phyloP scores from a whole-genome alignment of 2,888 invertebrate species.

The Sepiola atlantica region DNA sequence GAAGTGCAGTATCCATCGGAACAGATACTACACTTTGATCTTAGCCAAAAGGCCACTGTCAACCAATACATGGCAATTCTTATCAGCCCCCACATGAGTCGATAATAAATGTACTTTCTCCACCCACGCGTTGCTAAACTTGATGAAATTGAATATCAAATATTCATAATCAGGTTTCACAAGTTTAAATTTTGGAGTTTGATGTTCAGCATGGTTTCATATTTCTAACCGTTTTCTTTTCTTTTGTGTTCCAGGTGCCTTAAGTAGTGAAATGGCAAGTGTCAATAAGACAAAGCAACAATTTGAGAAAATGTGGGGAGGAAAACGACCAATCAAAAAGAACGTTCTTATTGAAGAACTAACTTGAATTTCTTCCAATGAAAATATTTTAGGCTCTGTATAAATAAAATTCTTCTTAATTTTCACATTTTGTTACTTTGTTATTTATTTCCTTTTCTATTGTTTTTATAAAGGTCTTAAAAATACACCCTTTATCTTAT shows the following conservation, averaged over 20 bases:
- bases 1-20: too few relatives aligned
- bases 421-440: background rate
- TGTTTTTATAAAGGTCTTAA: background rate
- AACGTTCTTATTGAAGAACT: slow-evolving; percentile 56
- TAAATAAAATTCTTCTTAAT: background rate
- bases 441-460: background rate
- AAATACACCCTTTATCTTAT: background rate
- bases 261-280: slow-evolving; percentile 44
- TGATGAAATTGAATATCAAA: too few relatives aligned
- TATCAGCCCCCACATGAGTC: too few relatives aligned
- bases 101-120: too few relatives aligned
- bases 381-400: background rate
- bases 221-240: background rate
- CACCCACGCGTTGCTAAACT: too few relatives aligned
- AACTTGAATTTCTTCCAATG: background rate
- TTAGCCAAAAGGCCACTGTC: too few relatives aligned
- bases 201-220: background rate
- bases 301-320: slow-evolving; percentile 56
- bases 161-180: too few relatives aligned
- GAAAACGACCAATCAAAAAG: slow-evolving; percentile 54
- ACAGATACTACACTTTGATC: too few relatives aligned
- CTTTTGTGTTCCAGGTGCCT: slow-evolving; percentile 46
- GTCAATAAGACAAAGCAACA: slow-evolving; percentile 48
- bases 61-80: too few relatives aligned
- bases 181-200: too few relatives aligned